phyloP scores from a whole-genome alignment of 2,797 vertebrate species.

The Anguilla marmorata region DNA sequence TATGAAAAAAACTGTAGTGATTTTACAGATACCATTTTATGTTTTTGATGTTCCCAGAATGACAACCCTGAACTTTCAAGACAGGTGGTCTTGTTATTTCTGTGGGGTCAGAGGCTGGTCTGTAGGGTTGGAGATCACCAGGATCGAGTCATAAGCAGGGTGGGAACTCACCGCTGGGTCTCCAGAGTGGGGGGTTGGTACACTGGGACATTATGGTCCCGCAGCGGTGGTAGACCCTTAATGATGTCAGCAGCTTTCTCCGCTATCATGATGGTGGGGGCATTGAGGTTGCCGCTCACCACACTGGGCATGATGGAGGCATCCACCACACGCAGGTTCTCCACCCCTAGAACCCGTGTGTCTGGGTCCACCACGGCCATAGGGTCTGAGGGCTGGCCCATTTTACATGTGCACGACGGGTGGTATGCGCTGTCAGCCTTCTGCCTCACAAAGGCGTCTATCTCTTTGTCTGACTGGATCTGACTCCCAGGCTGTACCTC shows the following conservation, averaged over 20 bases:
- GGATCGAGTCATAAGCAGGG: too few relatives aligned
- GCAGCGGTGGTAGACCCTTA: conserved; percentile 74
- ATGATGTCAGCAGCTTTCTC: conserved; percentile 93
- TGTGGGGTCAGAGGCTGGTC: neutral
- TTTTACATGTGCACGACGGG: conserved; percentile 94
- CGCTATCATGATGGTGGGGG: conserved; percentile 95
- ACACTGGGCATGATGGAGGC: conserved; percentile 98
- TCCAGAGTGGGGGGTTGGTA: conserved; percentile 79
- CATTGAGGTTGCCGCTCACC: conserved; percentile 92
- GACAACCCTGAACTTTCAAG: neutral
- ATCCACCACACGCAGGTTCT: conserved; percentile 87
- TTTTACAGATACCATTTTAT: neutral
- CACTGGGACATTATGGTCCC: conserved; percentile 75
- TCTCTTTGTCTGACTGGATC: conserved; percentile 83
- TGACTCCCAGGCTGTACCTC: conserved; percentile 83
- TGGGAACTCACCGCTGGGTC: conserved; percentile 72
- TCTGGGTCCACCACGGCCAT: conserved; percentile 83
- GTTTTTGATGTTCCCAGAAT: neutral
- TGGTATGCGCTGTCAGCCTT: conserved; percentile 94
- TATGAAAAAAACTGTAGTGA: neutral
- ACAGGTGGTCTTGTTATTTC: neutral
- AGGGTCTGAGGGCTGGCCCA: conserved; percentile 82
- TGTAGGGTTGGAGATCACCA: neutral
- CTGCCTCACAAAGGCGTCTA: conserved; percentile 88
- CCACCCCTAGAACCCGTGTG: conserved; percentile 82